These are phyloP conservation scores for Athetis lepigone DNA, from an alignment of 2,888 invertebrate genomes.

Conservation along the genomic window DNA sequence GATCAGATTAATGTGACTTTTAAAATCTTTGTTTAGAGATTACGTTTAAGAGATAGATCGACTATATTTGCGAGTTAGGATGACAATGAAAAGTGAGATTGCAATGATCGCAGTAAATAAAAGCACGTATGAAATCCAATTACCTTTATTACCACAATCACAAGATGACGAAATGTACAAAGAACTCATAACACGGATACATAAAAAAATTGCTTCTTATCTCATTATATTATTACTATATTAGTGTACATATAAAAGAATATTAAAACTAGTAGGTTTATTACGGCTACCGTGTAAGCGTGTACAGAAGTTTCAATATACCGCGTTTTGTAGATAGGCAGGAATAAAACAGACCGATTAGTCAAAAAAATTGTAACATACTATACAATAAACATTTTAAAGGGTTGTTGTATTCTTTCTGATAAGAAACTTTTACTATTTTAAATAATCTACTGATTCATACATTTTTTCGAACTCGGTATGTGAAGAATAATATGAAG, in stretches of 20 bases:
- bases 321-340: not conserved
- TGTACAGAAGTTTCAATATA: not conserved
- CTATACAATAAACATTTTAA: not conserved
- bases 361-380: not conserved
- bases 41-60: constrained; percentile 30
- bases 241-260: constrained; percentile 4
- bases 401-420: too few species aligned
- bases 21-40: constrained; percentile 17
- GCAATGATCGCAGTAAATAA: constrained; percentile 47
- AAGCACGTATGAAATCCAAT: constrained; percentile 45
- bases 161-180: constrained; percentile 14
- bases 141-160: constrained; percentile 49
- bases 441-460: too few species aligned
- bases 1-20: constrained; percentile 4
- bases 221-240: not conserved
- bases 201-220: constrained; percentile 19
- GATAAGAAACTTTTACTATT: too few species aligned
- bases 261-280: constrained; percentile 19
- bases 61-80: constrained; percentile 16
- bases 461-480: too few species aligned
- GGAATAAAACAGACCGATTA: not conserved
- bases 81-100: constrained; percentile 34
- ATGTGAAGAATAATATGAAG: too few species aligned
- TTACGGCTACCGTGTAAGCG: constrained; percentile 17
- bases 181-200: not conserved